These are phyloP conservation scores for Psittacula echo DNA, from an alignment of 2,797 vertebrate genomes.

Conservation along the genomic window DNA sequence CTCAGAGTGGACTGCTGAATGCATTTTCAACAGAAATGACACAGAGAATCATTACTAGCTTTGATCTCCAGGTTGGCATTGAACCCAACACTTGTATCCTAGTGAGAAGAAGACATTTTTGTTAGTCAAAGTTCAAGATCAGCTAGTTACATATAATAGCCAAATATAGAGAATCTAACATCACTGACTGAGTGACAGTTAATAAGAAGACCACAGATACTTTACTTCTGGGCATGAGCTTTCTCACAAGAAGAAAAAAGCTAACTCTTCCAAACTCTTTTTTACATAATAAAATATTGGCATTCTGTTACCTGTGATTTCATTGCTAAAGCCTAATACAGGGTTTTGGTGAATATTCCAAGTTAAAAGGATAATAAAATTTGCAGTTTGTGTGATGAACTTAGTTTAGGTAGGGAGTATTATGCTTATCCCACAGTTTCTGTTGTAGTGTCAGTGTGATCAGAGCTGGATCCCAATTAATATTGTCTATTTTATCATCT, in stretches of 20 bases:
- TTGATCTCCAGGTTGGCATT: not conserved
- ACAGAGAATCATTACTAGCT: not conserved
- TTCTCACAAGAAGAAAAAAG: not conserved
- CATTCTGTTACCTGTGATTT: not conserved
- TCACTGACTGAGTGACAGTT: not conserved
- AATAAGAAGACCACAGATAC: not conserved
- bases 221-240: not conserved
- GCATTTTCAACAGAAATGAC: not conserved
- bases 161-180: not conserved
- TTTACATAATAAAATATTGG: not conserved
- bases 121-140: not conserved
- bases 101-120: not conserved
- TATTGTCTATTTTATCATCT: not conserved
- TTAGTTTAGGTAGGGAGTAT: not conserved
- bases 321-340: not conserved
- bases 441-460: not conserved
- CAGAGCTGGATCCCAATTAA: not conserved
- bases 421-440: not conserved
- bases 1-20: not conserved
- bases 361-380: not conserved
- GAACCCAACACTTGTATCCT: not conserved
- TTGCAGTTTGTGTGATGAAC: not conserved
- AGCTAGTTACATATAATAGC: not conserved
- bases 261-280: not conserved
- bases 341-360: not conserved